phyloP scores from a whole-genome alignment of 1,140 invertebrate species.

The Dinoponera quadriceps region DNA sequence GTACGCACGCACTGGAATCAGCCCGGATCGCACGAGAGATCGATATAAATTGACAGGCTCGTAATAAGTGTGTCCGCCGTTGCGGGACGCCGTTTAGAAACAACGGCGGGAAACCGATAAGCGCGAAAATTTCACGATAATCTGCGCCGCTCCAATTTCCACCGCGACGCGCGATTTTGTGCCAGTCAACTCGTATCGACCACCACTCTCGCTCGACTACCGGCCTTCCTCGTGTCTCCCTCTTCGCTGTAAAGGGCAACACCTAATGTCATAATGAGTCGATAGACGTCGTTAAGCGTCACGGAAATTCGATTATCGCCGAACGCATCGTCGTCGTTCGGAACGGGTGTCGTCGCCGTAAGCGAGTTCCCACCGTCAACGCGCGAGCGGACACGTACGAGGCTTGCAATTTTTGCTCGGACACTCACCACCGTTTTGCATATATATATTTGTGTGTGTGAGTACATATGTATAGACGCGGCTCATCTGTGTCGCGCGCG shows the following conservation, averaged over 20 bases:
- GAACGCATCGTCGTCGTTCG: not conserved
- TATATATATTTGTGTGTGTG: too few relatives aligned
- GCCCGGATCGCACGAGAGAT: not conserved
- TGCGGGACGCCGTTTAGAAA: not conserved
- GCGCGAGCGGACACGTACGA: not conserved
- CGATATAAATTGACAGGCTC: not conserved
- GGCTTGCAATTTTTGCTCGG: constrained; percentile 15
- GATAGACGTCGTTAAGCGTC: constrained; percentile 70
- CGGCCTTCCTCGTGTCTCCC: constrained; percentile 61
- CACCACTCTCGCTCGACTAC: constrained; percentile 40
- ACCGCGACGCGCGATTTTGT: not conserved
- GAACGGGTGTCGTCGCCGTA: constrained; percentile 8
- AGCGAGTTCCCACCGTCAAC: too few relatives aligned
- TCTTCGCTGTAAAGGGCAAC: constrained; percentile 58
- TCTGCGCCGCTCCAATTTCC: constrained; percentile 17
- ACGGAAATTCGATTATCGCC: constrained; percentile 69
- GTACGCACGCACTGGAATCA: not conserved
- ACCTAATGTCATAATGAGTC: constrained; percentile 71
- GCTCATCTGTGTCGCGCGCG: not conserved
- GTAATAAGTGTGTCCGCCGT: not conserved
- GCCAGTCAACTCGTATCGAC: constrained; percentile 67
- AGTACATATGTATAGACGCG: not conserved
- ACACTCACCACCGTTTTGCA: not conserved
- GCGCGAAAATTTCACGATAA: constrained; percentile 6
- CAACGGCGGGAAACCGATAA: not conserved